Conservation (phyloP, 2,888 invertebrate species). For the Slavum lentiscoides region DNA sequence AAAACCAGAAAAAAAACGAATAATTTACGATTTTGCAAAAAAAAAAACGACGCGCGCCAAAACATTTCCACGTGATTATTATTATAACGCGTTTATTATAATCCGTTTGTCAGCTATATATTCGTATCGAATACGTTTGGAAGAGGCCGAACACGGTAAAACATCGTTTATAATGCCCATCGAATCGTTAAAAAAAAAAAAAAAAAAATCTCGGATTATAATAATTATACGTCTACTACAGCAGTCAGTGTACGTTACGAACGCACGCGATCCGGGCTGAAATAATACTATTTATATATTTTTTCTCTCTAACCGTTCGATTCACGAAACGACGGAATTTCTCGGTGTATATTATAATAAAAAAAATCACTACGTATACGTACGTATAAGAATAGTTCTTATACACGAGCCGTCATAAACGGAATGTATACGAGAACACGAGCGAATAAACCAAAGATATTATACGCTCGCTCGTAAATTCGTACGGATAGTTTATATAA, state of each 20-base stretch:
- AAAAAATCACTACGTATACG: neutral
- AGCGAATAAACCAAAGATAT: neutral
- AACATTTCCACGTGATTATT: no score
- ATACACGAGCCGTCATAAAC: neutral
- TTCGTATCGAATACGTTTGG: neutral
- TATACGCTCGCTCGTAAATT: constrained; percentile 5
- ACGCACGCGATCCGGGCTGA: constrained; percentile 23
- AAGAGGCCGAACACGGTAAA: neutral
- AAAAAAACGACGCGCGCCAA: no score
- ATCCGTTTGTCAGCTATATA: no score
- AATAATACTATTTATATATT: constrained; percentile 14
- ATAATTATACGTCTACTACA: neutral
- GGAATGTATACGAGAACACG: neutral
- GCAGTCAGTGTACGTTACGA: neutral
- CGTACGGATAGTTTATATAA: neutral
- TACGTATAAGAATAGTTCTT: neutral
- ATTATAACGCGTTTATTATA: no score
- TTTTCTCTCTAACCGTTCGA: constrained; percentile 21
- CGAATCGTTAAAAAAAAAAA: constrained; percentile 17
- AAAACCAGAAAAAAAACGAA: no score
- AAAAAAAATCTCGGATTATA: neutral
- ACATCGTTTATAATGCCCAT: constrained; percentile 15
- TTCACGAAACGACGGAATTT: neutral
- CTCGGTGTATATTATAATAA: neutral
- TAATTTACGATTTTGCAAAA: no score